Conservation (phyloP, 2,797 vertebrate species). For the Cryptoprocta ferox region DNA sequence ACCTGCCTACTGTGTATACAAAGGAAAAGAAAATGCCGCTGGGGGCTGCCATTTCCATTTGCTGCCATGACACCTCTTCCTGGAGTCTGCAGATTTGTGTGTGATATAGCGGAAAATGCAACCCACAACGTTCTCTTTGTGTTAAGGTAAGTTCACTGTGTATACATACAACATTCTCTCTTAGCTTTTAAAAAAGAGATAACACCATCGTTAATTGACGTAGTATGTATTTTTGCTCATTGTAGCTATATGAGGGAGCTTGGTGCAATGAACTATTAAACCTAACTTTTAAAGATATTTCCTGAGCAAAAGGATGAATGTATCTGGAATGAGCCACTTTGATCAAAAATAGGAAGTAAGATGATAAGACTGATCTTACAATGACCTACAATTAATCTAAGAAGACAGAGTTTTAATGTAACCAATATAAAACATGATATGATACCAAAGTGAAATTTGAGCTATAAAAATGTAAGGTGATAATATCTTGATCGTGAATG, state of each 20-base stretch:
- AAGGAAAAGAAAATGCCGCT: background rate
- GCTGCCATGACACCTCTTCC: background rate
- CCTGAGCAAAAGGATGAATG: background rate
- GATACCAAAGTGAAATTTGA: background rate
- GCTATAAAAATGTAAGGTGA: background rate
- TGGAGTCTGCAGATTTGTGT: background rate
- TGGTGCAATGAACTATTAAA: background rate
- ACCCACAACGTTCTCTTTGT: background rate
- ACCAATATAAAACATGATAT: background rate
- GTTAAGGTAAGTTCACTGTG: background rate
- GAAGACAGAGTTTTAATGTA: background rate
- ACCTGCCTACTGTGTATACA: slow-evolving; percentile 22
- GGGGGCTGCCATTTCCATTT: background rate
- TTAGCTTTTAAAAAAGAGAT: background rate
- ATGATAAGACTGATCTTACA: background rate
- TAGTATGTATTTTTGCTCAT: background rate
- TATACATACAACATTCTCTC: background rate
- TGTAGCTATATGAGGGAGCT: background rate
- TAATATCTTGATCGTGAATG: background rate
- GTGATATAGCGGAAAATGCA: background rate
- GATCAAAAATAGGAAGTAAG: background rate
- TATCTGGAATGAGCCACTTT: background rate
- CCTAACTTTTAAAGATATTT: background rate
- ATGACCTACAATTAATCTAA: background rate
- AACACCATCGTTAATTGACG: background rate